phyloP scores from a whole-genome alignment of 2,113 vertebrate species.

The Fregetta grallaria region DNA sequence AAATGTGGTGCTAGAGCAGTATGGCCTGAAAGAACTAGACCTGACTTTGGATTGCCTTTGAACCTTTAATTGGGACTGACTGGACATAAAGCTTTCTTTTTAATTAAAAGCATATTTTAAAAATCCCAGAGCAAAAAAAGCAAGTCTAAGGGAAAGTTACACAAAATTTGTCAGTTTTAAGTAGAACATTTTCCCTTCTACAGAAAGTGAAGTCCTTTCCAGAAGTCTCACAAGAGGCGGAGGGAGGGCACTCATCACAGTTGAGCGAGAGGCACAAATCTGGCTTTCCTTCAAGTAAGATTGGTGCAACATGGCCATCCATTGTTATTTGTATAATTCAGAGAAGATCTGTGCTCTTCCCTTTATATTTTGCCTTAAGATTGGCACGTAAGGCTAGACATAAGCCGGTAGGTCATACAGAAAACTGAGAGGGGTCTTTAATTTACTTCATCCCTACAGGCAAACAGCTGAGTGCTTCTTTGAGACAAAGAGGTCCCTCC shows the following conservation, averaged over 20 bases:
- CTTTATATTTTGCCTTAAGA: neutral
- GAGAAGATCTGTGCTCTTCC: neutral
- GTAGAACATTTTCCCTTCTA: neutral
- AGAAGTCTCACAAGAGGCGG: neutral
- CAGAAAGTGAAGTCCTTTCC: neutral
- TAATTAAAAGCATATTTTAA: neutral
- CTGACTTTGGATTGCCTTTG: neutral
- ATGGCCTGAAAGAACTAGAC: neutral
- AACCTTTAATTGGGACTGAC: neutral
- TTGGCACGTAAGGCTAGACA: neutral
- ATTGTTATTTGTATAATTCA: neutral
- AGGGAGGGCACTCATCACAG: neutral
- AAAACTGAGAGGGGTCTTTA: neutral
- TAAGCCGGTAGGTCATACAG: neutral
- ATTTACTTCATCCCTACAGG: neutral
- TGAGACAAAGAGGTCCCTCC: neutral
- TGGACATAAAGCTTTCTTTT: neutral
- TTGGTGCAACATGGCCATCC: neutral
- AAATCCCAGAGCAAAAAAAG: neutral
- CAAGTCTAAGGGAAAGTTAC: neutral
- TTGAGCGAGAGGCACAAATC: neutral
- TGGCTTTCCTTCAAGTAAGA: neutral
- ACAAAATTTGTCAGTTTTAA: neutral
- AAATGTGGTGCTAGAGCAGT: neutral
- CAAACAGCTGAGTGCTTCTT: neutral